Evolutionary conservation across 2,797 vertebrate genomes (phyloP).

Genomic region (Platalea minor): DNA sequence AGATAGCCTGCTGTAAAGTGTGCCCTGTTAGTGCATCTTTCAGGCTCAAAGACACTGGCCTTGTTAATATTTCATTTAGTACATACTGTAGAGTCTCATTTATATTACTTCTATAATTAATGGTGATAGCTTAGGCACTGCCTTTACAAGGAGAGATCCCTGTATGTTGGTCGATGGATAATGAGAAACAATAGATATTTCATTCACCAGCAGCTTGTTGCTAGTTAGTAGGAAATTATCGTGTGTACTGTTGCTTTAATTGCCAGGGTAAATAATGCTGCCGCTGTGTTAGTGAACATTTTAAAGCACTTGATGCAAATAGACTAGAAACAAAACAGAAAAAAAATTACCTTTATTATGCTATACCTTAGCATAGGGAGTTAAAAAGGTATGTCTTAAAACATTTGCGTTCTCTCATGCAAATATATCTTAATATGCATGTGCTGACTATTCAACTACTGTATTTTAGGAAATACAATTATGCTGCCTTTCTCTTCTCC

Average conservation of each 20-base stretch:
- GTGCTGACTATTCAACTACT: conserved; percentile 83
- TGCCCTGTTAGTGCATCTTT: conserved; percentile 71
- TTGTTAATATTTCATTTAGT: conserved; percentile 85
- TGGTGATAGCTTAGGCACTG: conserved; percentile 82
- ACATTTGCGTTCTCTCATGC: conserved; percentile 79
- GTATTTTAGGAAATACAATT: conserved; percentile 84
- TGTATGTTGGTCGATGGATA: conserved; percentile 81
- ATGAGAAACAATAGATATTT: conserved; percentile 87
- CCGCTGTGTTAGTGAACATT: conserved; percentile 88
- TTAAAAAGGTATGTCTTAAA: conserved; percentile 74
- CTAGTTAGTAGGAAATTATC: conserved; percentile 84
- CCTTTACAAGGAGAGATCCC: conserved; percentile 81
- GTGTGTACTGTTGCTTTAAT: conserved; percentile 89
- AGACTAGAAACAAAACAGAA: conserved; percentile 78
- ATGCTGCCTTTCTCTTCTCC: conserved; percentile 84
- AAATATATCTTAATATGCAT: conserved; percentile 90
- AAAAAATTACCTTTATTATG: conserved; percentile 75
- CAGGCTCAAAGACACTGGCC: conserved; percentile 73
- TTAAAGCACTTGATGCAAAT: conserved; percentile 85
- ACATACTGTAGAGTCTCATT: conserved; percentile 82
- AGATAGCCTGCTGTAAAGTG: conserved; percentile 61
- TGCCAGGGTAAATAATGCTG: conserved; percentile 82
- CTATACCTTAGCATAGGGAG: conserved; percentile 82
- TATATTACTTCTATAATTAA: conserved; percentile 88
- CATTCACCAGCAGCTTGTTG: conserved; percentile 88